A percentile compares a stretch with the other conserved stretches of the same genome.
phyloP scores from a whole-genome alignment of 2,888 invertebrate species.

The Temnothorax unifasciatus region DNA sequence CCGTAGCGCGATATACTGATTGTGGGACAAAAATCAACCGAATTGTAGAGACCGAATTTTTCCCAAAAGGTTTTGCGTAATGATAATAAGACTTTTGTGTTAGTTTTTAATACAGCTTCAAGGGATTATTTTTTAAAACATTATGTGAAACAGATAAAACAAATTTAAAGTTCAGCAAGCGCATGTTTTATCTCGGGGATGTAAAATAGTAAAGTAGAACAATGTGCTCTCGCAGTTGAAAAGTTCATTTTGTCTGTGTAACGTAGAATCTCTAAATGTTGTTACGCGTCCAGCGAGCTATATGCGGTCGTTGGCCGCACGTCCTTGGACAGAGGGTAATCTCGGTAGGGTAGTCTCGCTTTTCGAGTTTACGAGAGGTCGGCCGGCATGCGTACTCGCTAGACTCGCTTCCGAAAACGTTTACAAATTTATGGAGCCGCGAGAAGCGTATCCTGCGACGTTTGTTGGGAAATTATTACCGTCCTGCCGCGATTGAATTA shows the following conservation, averaged over 20 bases:
- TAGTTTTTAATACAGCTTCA: background rate
- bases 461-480: slow-evolving; percentile 30
- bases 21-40: background rate
- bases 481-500: slow-evolving; percentile 26
- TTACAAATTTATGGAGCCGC: slow-evolving; percentile 38
- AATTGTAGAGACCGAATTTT: background rate
- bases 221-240: slow-evolving; percentile 18
- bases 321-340: background rate
- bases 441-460: slow-evolving; percentile 18
- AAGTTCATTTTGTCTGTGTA: slow-evolving; percentile 13
- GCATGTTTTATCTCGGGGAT: background rate
- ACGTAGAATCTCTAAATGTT: background rate
- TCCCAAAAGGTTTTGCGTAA: background rate
- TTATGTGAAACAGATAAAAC: background rate
- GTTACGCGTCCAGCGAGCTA: background rate
- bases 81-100: background rate
- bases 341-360: slow-evolving; percentile 26
- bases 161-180: background rate
- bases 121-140: background rate
- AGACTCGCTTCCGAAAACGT: slow-evolving; percentile 8
- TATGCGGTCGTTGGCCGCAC: background rate
- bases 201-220: background rate
- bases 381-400: background rate
- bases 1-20: background rate
- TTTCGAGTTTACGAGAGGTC: slow-evolving; percentile 28